phyloP scores from a whole-genome alignment of 2,888 invertebrate genomes.

The Pherbina coryleti region DNA sequence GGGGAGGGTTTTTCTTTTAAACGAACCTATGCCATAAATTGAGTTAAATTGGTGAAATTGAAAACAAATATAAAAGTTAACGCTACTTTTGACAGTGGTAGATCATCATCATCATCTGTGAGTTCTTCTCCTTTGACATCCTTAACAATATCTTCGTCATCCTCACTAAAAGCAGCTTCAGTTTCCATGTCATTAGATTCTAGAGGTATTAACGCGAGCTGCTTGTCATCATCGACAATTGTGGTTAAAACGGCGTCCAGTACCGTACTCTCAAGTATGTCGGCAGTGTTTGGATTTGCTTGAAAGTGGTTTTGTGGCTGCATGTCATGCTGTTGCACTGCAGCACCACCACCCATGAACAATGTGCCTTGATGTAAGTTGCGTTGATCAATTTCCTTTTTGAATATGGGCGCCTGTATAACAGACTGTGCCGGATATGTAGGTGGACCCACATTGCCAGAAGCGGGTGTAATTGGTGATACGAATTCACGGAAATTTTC shows the following conservation, averaged over 20 bases:
- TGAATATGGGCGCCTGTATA: slow-evolving; percentile 58
- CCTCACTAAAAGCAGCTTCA: slow-evolving; percentile 64
- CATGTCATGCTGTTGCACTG: slow-evolving; percentile 49
- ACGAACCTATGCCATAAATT: slow-evolving; percentile 60
- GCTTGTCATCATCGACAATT: slow-evolving; percentile 57
- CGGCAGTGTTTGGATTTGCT: slow-evolving; percentile 42
- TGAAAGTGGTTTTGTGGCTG: slow-evolving; percentile 51
- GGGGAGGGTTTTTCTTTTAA: slow-evolving; percentile 68
- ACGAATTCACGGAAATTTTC: slow-evolving; percentile 92
- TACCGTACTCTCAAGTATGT: slow-evolving; percentile 46
- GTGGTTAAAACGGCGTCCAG: slow-evolving; percentile 32
- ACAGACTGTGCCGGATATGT: slow-evolving; percentile 56
- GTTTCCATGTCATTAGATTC: slow-evolving; percentile 65
- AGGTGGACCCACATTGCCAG: slow-evolving; percentile 52
- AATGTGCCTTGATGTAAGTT: slow-evolving; percentile 46
- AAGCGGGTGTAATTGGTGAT: slow-evolving; percentile 49
- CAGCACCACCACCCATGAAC: slow-evolving; percentile 36
- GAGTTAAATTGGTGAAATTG: background rate
- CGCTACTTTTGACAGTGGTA: slow-evolving; percentile 82
- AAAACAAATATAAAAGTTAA: background rate
- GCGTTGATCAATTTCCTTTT: slow-evolving; percentile 64
- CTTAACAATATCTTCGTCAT: slow-evolving; percentile 74
- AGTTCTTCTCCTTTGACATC: slow-evolving; percentile 65
- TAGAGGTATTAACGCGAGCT: slow-evolving; percentile 47
- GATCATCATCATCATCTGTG: slow-evolving; percentile 75